Conservation (phyloP, 2,113 vertebrate species). For the Trematocara zebra region DNA sequence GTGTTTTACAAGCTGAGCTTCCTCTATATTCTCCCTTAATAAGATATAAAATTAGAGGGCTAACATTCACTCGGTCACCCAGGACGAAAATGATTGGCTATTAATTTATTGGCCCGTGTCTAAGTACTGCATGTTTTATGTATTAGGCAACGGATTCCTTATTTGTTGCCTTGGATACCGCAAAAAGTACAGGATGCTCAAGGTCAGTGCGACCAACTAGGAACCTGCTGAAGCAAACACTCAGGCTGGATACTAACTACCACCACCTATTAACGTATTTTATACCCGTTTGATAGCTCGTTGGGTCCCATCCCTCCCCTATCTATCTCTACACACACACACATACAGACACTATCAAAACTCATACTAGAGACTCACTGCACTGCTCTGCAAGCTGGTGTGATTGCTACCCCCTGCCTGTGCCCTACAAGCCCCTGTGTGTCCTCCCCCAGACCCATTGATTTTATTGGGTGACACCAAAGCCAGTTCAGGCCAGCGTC, state of each 20-base stretch:
- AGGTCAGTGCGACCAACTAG: background rate
- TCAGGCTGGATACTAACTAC: background rate
- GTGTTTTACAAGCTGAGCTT: constrained; percentile 32
- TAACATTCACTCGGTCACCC: constrained; percentile 29
- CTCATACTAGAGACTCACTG: background rate
- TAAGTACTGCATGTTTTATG: constrained; percentile 9
- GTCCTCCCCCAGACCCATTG: constrained; percentile 61
- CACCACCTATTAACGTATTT: background rate
- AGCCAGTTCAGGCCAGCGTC: constrained; percentile 56
- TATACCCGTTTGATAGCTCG: background rate
- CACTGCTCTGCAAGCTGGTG: background rate
- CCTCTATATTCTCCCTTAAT: constrained; percentile 37
- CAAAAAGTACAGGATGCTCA: background rate
- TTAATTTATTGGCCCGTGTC: constrained; percentile 38
- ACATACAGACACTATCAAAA: background rate
- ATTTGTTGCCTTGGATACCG: constrained; percentile 28
- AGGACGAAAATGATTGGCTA: constrained; percentile 49
- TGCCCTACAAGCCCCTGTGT: constrained; percentile 19
- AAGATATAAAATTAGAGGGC: constrained; percentile 33
- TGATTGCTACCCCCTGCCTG: background rate
- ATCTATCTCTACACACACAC: background rate
- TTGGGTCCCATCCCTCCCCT: background rate
- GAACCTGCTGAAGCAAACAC: background rate
- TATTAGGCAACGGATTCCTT: constrained; percentile 14
- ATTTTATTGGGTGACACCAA: constrained; percentile 62